A percentile compares a stretch with the other conserved stretches of the same genome.
These are phyloP conservation scores for Capreolus pygargus DNA, from an alignment of 2,113 vertebrate species.

Conservation along the genomic window DNA sequence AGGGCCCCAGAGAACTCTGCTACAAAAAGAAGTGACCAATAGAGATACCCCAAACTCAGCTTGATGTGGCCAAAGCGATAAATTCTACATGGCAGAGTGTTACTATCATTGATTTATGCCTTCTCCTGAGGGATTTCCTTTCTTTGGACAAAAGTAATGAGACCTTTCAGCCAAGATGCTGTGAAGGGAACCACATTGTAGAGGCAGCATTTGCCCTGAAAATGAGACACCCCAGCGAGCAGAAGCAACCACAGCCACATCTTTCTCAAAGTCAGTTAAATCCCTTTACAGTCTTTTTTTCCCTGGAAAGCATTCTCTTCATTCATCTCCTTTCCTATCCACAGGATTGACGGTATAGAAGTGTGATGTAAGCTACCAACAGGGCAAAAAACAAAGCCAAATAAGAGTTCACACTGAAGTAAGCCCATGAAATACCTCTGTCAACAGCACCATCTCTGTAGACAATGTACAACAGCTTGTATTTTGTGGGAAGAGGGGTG, in stretches of 20 bases:
- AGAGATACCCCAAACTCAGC: background rate
- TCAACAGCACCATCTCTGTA: background rate
- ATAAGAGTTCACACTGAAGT: background rate
- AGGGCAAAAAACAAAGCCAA: background rate
- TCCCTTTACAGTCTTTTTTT: background rate
- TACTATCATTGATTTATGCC: background rate
- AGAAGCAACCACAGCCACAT: background rate
- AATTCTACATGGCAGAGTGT: background rate
- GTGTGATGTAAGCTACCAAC: background rate
- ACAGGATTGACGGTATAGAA: background rate
- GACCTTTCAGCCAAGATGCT: background rate
- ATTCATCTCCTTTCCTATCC: background rate
- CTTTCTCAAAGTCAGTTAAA: background rate
- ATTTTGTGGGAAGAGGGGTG: background rate
- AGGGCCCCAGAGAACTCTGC: background rate
- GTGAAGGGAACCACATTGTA: background rate
- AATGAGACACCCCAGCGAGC: background rate
- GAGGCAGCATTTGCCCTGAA: background rate
- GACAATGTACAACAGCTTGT: background rate
- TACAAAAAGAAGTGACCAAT: background rate
- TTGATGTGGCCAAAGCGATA: background rate
- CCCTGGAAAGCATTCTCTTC: background rate
- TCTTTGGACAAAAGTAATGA: background rate
- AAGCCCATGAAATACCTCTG: background rate
- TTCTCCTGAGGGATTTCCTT: background rate